Evolutionary conservation across 1,140 invertebrate species (phyloP), one percentile per base, ranked within the genome.

Genomic region (Bathynomus jamesi): DNA sequence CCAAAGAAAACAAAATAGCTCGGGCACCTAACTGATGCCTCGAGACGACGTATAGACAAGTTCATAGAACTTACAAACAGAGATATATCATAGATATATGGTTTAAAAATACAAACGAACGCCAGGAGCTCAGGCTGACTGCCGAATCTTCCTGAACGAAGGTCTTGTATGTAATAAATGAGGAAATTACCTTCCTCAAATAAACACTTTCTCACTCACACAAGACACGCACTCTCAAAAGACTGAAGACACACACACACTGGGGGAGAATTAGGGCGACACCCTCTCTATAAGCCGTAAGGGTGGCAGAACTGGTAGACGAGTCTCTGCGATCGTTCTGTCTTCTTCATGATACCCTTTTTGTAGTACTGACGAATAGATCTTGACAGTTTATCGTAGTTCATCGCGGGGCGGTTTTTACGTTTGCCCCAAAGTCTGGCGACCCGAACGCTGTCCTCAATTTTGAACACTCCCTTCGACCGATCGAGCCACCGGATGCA

Each of bases 281-380:
- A 25, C 11, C 28, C 64, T 28, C 25, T 60, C 75, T 89, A 95
- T 76, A 94, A 86, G 79, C 88, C 89, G 83, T 97, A 98, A 5
- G 94, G 93, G 82, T 94, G 91, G 82, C 95, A 98, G 82, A 99
- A 99, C 83, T 99, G 96, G 83, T 99, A 99, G 63, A 99, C 97
- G 72, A 99, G 87, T 80, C 97, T 88, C 84, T 99, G 97, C 71
- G 95, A 96, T 46, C 96, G 86, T 80, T 97, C 94, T 3, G 97
- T 99, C 83, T 99, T 99, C 86, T 97, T 97, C 93, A 99, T 99
- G 83, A 99, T 99, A 61, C 95, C 95, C 83, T 99, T 99, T 83
- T 99, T 98, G 87, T 99, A 99, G 84, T 99, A 99, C 82, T 99
- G 97, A 21, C 97, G 85, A 77, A 99, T 97, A 74, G 95, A 98